A percentile compares a stretch with the other conserved stretches of the same genome.
phyloP scores from a whole-genome alignment of 2,888 invertebrate genomes.

The Lasioglossum oenotherae region DNA sequence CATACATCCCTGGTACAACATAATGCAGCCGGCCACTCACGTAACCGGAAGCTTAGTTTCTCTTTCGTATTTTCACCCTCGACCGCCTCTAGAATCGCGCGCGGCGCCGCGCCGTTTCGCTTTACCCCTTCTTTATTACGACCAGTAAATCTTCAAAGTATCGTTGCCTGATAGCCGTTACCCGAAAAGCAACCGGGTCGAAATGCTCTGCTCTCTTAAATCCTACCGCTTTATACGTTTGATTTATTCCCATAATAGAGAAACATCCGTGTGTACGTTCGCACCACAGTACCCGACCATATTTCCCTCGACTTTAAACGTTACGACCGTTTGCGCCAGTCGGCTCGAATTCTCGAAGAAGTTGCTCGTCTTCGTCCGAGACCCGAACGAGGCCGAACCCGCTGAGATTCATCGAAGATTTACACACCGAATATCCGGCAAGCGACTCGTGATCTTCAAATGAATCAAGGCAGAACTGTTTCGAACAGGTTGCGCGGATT shows the following conservation, averaged over 20 bases:
- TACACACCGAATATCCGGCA: constrained; percentile 7
- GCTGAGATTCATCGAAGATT: constrained; percentile 17
- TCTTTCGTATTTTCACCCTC: constrained; percentile 18
- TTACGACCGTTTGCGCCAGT: constrained; percentile 21
- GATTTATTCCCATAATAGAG: constrained; percentile 48
- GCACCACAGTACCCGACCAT: not conserved
- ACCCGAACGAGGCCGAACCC: not conserved
- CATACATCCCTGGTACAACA: not conserved
- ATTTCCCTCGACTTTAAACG: constrained; percentile 33
- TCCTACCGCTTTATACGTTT: constrained; percentile 47
- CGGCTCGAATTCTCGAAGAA: constrained; percentile 19
- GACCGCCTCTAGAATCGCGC: constrained; percentile 19
- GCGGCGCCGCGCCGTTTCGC: not conserved
- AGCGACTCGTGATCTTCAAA: not conserved
- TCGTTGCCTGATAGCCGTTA: constrained; percentile 40
- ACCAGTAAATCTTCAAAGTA: constrained; percentile 41
- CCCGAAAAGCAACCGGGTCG: constrained; percentile 36
- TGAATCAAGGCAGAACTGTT: not conserved
- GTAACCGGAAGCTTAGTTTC: constrained; percentile 16
- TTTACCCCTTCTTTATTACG: constrained; percentile 40
- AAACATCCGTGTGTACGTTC: constrained; percentile 26
- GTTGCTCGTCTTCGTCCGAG: not conserved
- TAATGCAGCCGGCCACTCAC: constrained; percentile 3
- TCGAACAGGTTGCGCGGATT: not conserved
- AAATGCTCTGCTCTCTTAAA: constrained; percentile 37